Conservation (phyloP, 2,888 invertebrate species). For the Melinopterus prodromus region DNA sequence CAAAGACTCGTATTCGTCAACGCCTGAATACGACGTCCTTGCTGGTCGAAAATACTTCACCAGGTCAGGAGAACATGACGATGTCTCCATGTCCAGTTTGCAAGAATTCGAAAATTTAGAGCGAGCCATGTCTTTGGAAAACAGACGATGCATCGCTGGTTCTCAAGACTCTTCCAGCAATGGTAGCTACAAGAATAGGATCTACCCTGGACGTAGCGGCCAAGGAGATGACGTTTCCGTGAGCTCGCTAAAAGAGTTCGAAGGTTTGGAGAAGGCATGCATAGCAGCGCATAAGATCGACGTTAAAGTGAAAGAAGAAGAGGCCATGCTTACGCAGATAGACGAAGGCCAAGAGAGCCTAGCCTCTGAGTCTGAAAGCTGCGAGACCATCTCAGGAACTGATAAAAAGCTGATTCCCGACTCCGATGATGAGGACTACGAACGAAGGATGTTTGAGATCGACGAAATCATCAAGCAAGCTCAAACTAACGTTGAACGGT, state of each 20-base stretch:
- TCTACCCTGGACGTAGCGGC: conserved; percentile 73
- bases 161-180: conserved; percentile 88
- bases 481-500: conserved; percentile 71
- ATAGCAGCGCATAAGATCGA: conserved; percentile 85
- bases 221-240: conserved; percentile 87
- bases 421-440: conserved; percentile 68
- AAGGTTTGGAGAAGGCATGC: conserved; percentile 89
- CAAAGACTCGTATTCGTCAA: conserved; percentile 89
- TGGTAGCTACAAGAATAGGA: conserved; percentile 80
- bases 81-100: conserved; percentile 89
- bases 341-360: conserved; percentile 64
- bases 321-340: conserved; percentile 71
- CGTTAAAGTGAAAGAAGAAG: conserved; percentile 85
- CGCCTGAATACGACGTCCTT: conserved; percentile 89
- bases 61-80: conserved; percentile 87
- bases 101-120: conserved; percentile 95
- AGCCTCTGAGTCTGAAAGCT: conserved; percentile 66
- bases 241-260: conserved; percentile 91
- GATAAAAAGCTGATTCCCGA: conserved; percentile 68
- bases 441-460: conserved; percentile 72
- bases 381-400: conserved; percentile 69
- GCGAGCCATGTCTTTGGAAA: conserved; percentile 82
- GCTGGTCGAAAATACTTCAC: conserved; percentile 85
- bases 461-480: conserved; percentile 74
- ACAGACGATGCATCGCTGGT: conserved; percentile 69